A percentile compares a stretch with the other conserved stretches of the same genome.
Conservation (phyloP, 2,113 vertebrate genomes). For the Poecilia latipinna region DNA sequence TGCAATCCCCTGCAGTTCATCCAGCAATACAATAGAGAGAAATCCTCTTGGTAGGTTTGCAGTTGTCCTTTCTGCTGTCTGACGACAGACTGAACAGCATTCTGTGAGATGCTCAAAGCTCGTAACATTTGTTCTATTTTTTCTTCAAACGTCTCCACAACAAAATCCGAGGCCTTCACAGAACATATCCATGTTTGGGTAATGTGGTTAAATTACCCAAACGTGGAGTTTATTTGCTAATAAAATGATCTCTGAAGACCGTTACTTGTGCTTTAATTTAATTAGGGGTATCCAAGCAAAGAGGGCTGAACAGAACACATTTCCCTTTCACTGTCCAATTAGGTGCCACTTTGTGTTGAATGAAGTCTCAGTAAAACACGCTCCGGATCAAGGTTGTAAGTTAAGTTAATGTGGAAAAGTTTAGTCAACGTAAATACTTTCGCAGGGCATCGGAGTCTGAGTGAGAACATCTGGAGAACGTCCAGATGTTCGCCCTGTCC, state of each 20-base stretch:
- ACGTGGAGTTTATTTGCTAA: not conserved
- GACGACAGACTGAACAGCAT: not conserved
- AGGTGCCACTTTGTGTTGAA: too few relatives aligned
- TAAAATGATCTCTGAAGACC: not conserved
- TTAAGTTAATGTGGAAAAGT: not conserved
- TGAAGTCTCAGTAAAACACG: too few relatives aligned
- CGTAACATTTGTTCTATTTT: not conserved
- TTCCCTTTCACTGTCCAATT: not conserved
- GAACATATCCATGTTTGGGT: not conserved
- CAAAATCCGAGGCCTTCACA: not conserved
- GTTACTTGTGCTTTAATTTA: not conserved
- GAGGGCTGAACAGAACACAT: not conserved
- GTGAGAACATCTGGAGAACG: conserved; percentile 11
- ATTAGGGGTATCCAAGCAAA: not conserved
- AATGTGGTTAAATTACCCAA: not conserved
- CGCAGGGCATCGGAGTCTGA: not conserved
- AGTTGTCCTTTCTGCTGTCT: not conserved
- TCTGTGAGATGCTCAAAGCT: too few relatives aligned
- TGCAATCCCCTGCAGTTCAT: too few relatives aligned
- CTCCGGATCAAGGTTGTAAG: not conserved
- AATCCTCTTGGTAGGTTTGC: not conserved
- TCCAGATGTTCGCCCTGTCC: conserved; percentile 30
- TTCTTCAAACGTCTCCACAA: not conserved
- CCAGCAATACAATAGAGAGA: not conserved
- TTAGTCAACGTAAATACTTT: not conserved